Conservation (phyloP, 1,140 invertebrate genomes). For the Pachypeltis micranthus region DNA sequence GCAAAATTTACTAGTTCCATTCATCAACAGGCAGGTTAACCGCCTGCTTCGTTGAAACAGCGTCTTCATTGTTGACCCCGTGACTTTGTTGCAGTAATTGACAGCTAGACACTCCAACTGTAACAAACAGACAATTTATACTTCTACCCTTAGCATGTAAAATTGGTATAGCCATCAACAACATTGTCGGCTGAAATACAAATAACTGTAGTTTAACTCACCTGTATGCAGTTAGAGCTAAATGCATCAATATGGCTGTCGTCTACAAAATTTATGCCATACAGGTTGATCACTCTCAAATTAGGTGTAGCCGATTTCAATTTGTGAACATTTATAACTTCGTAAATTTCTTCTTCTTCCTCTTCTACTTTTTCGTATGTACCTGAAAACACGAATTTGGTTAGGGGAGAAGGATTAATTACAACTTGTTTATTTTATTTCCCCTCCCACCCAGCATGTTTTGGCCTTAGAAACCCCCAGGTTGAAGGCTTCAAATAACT, state of each 20-base stretch:
- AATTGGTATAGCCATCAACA: too few species aligned
- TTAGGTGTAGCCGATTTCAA: constrained; percentile 93
- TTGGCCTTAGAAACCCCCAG: too few species aligned
- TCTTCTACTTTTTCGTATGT: constrained; percentile 98
- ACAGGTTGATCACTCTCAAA: constrained; percentile 86
- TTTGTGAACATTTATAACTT: constrained; percentile 98
- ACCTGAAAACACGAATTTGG: too few species aligned
- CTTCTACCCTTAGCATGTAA: neutral
- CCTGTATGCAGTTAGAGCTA: constrained; percentile 82
- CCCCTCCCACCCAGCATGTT: too few species aligned
- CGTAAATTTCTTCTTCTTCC: constrained; percentile 98
- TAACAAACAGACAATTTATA: constrained; percentile 31
- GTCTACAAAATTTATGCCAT: constrained; percentile 96
- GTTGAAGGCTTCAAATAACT: too few species aligned
- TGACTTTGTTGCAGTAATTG: constrained; percentile 93
- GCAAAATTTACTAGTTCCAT: constrained; percentile 72
- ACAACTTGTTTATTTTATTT: too few species aligned
- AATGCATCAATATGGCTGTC: constrained; percentile 98
- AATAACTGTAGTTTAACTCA: constrained; percentile 32
- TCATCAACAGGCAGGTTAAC: constrained; percentile 84
- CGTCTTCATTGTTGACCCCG: constrained; percentile 89
- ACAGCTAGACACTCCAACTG: constrained; percentile 93
- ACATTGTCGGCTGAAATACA: too few species aligned
- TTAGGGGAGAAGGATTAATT: too few species aligned
- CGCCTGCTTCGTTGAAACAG: constrained; percentile 87